Conservation (phyloP, 2,113 vertebrate species). For the Progne subis region DNA sequence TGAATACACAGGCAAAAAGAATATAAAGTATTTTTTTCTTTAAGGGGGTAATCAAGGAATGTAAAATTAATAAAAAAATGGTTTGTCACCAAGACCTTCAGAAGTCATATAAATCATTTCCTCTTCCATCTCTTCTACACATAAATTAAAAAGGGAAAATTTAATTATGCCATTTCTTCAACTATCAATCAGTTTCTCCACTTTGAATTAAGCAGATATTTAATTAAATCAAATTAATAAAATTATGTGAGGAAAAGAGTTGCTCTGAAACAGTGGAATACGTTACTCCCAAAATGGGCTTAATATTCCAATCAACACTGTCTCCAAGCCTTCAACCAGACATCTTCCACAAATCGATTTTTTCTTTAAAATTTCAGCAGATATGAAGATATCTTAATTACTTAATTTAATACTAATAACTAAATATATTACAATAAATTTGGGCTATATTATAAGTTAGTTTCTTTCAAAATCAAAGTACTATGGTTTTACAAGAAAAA, state of each 20-base stretch:
- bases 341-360: background rate
- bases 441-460: background rate
- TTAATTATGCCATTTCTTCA: background rate
- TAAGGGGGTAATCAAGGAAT: background rate
- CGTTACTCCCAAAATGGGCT: background rate
- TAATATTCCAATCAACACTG: background rate
- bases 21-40: background rate
- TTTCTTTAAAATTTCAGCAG: slow-evolving; percentile 4
- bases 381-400: background rate
- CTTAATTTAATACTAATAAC: background rate
- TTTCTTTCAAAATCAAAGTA: background rate
- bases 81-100: background rate
- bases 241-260: background rate
- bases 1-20: background rate
- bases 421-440: background rate
- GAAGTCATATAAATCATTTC: background rate
- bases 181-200: background rate
- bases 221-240: background rate
- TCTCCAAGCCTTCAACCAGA: background rate
- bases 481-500: background rate
- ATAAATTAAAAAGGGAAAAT: slow-evolving; percentile 1
- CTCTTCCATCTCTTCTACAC: background rate
- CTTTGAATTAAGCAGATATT: background rate
- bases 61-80: background rate
- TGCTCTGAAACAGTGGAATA: background rate